Base-by-base conservation (phyloP, 2,113 vertebrate species). In the Panurus biarmicus region DNA sequence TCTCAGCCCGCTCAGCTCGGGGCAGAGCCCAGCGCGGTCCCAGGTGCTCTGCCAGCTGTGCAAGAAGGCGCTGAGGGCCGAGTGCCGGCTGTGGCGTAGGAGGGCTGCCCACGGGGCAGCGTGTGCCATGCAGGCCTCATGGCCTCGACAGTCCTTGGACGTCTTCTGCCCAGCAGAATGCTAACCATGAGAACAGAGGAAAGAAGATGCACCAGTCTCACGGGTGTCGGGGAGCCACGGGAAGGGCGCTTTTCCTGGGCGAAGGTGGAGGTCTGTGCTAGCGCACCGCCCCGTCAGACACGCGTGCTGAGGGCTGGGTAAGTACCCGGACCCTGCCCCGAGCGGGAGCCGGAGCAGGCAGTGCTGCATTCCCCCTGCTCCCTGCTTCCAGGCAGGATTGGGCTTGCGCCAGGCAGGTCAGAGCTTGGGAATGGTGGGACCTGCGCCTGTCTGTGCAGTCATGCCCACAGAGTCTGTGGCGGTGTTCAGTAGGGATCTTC, bases 271-370 rank as follows among this genome's bases (percentile, higher is more conserved):
- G 26, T 28, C 19, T 1, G 3, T 8, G 25, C 42, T 11, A 0
- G 0, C 6, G 22, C 42, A 19, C 3, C 3, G 14, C 47, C 12
- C 14, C 9, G 2, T 11, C 26, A 51, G 25, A 7, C 9, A 2
- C 5, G 3, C 1, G 1, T 50, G 23, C 25, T 10, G 58, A 35
- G 21, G 57, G 38, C 51, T 18, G 25, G 50, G 45, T 42, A 0
- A 8, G 44, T 10, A 16, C 24, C n/a, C 6, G 0, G 1, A 6
- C 16, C 5, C 16, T 19, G 21, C 18, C n/a, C n/a, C 0, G 6
- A 25, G n/a, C 0, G 3, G 2, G 4, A 50, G 44, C 14, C 40
- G 3, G 57, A 20, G 67, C 2, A 0, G 35, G 15, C 17, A 2
- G 33, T 1, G 21, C 60, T 38, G 35, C 7, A 0, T 35, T 40